Evolutionary conservation across 1,140 invertebrate species (phyloP), one percentile per base, ranked within the genome.

Genomic region (Diorhabda elongata): DNA sequence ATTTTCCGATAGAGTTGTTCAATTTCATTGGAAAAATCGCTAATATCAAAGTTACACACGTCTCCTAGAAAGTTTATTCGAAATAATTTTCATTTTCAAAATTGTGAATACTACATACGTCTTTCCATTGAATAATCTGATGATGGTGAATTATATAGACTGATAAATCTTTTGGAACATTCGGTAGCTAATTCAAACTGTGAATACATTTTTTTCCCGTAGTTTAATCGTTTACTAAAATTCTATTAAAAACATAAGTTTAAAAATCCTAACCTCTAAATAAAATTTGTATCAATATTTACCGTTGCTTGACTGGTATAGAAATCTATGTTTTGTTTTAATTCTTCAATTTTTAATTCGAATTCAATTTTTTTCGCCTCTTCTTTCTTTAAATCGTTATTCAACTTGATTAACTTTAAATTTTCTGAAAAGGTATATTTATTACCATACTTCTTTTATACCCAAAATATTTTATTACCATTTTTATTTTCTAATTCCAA

Each of bases 111-210:
- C 26, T 26, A 26, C 26, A 26, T 26, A 26, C 26, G 26, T 26
- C 26, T 26, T 26, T 26, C 26, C 26, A 26, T 26, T 26, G 26
- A 26, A 26, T 26, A 26, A 26, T 26, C 26, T 26, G 26, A 26
- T 26, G 26, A 26, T 26, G 26, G 26, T 26, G 26, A 26, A 26
- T 26, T 26, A 26, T 26, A 26, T 26, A 26, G 26, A 26, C 26
- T 26, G 26, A 26, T 26, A 26, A 26, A 26, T 56, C 42, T 64
- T 56, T 64, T 44, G 8, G 11, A 64, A 42, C 45, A 56, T 5
- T 56, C 9, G 52, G 44, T 41, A 3, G 63, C 63, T 7, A 64
- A 8, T 4, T 52, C 26, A 45, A 64, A 64, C 45, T 64, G 63
- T 52, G 44, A n/a, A 56, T 52, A 44, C n/a, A 64, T 5, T 45